Evolutionary conservation across 2,797 vertebrate species (phyloP), one percentile per base, ranked within the genome.

Genomic region (Bryconaethiops microstoma): DNA sequence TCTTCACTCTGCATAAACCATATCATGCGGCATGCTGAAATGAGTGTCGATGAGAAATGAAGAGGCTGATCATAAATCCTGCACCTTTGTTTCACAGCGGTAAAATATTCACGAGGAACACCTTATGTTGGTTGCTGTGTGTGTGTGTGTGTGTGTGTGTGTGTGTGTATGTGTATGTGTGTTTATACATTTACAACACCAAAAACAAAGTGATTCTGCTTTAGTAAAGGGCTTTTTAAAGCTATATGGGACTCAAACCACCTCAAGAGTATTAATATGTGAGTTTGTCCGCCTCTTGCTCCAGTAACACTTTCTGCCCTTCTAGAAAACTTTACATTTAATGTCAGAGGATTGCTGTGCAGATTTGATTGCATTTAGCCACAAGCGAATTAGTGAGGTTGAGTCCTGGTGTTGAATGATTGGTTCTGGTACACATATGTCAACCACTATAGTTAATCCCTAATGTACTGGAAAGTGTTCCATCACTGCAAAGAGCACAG

Each of bases 41-140:
- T 25, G 67, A 81, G 80, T 64, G n/a, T 64, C 29, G 25, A 3
- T 60, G 55, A 68, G 57, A 81, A 71, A 71, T 54, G 57, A 64
- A 76, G 68, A 69, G 63, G 72, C 25, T 29, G 63, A 70, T 65
- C 63, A 75, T 80, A 60, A 68, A 64, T 54, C 60, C 29, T 52
- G 2, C 29, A 29, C 29, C n/a, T 54, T 63, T 42, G 21, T 64
- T 64, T 72, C 29, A 70, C 39, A 25, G 29, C 23, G 9, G 21
- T 74, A 55, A 79, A 79, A 80, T 74, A 68, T 75, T 80, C 25
- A 80, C 69, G 59, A 82, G 23, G 62, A 60, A 69, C 7, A 25
- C 23, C 19, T 55, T 7, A 5, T 77, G 60, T 45, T 65, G 21
- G 16, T 62, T 40, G 5, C 5, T 62, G 71, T 65, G 48, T 55